Evolutionary conservation across 2,797 vertebrate genomes (phyloP).

Genomic region (Mareca strepera): DNA sequence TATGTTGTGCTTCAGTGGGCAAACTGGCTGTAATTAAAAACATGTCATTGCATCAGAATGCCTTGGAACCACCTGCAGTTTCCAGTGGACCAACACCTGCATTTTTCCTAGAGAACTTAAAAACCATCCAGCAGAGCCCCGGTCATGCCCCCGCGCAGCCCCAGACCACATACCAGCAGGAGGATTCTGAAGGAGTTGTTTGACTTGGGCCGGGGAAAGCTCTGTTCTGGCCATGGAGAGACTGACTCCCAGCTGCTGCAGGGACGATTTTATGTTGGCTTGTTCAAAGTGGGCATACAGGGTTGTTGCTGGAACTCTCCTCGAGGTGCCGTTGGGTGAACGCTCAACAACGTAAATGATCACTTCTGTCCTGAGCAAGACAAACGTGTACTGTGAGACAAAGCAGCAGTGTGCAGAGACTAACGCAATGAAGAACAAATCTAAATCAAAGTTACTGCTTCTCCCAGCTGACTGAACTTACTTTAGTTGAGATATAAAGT

Average conservation of each 20-base stretch:
- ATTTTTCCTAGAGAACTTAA: neutral
- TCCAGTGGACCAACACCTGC: fast-evolving
- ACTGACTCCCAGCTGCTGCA: slow-evolving; percentile 90
- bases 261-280: slow-evolving; percentile 85
- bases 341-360: slow-evolving; percentile 94
- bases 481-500: neutral
- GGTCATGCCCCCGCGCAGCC: fast-evolving
- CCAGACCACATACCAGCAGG: slow-evolving; percentile 85
- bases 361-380: slow-evolving; percentile 88
- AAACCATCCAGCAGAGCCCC: neutral
- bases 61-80: neutral
- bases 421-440: neutral
- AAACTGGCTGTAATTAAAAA: neutral
- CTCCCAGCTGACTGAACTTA: neutral
- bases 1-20: neutral
- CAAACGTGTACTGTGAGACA: fast-evolving
- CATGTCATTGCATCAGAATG: fast-evolving
- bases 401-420: fast-evolving
- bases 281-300: slow-evolving; percentile 90
- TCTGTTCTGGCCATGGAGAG: slow-evolving; percentile 90
- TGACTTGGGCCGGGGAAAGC: slow-evolving; percentile 91
- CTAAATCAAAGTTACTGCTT: neutral
- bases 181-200: slow-evolving; percentile 93
- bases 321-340: slow-evolving; percentile 93
- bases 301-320: slow-evolving; percentile 89